Evolutionary conservation across 2,797 vertebrate genomes (phyloP).

Genomic region (Argentina silus): DNA sequence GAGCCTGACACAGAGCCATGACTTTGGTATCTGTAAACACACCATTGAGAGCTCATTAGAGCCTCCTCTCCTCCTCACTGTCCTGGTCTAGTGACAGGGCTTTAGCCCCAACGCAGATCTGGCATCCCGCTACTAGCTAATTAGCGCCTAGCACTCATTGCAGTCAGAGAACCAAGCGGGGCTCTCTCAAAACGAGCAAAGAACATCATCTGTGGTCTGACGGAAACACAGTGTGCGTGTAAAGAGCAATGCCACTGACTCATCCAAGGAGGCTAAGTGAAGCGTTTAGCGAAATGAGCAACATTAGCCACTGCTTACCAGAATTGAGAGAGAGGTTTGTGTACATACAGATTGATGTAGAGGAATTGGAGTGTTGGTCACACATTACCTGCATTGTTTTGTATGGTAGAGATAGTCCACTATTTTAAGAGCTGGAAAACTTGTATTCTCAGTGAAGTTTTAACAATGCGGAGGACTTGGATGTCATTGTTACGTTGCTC

Average conservation of each 20-base stretch:
- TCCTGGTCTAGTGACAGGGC: conserved; percentile 62
- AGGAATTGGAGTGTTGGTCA: no score
- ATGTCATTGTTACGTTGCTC: background rate
- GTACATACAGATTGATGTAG: background rate
- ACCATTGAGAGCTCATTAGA: conserved; percentile 78
- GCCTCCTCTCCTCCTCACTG: conserved; percentile 52
- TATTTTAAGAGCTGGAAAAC: background rate
- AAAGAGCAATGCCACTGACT: conserved; percentile 44
- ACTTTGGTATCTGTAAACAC: conserved; percentile 76
- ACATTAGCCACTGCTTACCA: conserved; percentile 41
- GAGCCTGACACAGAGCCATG: conserved; percentile 59
- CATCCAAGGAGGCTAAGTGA: conserved; percentile 41
- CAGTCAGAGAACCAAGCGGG: conserved; percentile 58
- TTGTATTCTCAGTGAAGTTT: background rate
- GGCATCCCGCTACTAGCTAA: conserved; percentile 69
- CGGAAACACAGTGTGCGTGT: conserved; percentile 61
- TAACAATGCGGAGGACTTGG: background rate
- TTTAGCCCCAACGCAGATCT: conserved; percentile 63
- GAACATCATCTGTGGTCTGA: conserved; percentile 66
- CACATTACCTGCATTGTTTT: background rate
- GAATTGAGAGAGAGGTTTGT: background rate
- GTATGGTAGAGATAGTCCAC: background rate
- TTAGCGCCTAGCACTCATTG: conserved; percentile 74
- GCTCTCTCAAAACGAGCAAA: conserved; percentile 41
- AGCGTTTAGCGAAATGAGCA: conserved; percentile 54